Evolutionary conservation across 1,140 invertebrate species (phyloP).

Genomic region (Philaenus spumarius): DNA sequence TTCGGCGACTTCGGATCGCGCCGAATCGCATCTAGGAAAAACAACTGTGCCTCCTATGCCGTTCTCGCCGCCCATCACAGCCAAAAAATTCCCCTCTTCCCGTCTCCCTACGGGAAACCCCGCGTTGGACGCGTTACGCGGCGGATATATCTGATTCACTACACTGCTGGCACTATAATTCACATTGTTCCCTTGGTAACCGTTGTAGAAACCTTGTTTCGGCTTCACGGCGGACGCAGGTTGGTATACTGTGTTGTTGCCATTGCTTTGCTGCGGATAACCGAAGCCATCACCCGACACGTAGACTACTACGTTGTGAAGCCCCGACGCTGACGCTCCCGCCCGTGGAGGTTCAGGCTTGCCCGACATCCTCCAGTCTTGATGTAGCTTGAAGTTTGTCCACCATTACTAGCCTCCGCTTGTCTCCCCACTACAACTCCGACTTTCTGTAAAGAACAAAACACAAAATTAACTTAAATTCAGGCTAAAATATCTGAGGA

Average conservation of each 20-base stretch:
- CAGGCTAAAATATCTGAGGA: no score
- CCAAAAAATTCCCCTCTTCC: slow-evolving; percentile 15
- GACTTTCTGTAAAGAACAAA: neutral
- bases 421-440: slow-evolving; percentile 5
- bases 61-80: slow-evolving; percentile 25
- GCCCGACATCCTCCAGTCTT: slow-evolving; percentile 21
- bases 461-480: no score
- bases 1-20: slow-evolving; percentile 42
- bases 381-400: neutral
- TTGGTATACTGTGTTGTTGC: slow-evolving; percentile 1
- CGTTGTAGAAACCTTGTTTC: slow-evolving; percentile 5
- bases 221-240: slow-evolving; percentile 8
- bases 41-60: slow-evolving; percentile 23
- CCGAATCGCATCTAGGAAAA: slow-evolving; percentile 39
- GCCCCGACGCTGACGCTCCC: slow-evolving; percentile 24
- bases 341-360: slow-evolving; percentile 42
- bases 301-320: slow-evolving; percentile 44
- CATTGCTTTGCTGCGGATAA: neutral
- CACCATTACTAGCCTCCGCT: neutral
- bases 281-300: slow-evolving; percentile 42
- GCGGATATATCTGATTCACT: neutral
- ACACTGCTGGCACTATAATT: no score
- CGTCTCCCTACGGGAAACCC: neutral
- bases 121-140: slow-evolving; percentile 8
- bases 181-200: neutral